phyloP scores from a whole-genome alignment of 2,888 invertebrate species.

The Torymus aiolomorphi region DNA sequence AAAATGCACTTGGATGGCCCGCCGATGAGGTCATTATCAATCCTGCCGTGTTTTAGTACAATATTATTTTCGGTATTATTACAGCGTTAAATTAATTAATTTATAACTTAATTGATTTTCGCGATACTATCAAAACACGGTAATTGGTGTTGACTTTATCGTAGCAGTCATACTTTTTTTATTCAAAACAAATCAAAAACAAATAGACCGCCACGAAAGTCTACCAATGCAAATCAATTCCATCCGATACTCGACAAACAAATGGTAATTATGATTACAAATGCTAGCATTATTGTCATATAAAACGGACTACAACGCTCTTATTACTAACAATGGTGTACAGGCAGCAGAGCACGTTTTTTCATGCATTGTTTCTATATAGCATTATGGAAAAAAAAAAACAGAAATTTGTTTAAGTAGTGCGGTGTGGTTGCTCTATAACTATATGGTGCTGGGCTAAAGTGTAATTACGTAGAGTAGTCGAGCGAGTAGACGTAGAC shows the following conservation, averaged over 20 bases:
- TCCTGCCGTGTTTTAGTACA: conserved; percentile 24
- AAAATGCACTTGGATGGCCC: conserved; percentile 35
- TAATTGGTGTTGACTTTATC: conserved; percentile 51
- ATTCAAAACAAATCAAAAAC: conserved; percentile 5
- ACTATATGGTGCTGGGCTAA: conserved; percentile 30
- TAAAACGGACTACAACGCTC: conserved; percentile 17
- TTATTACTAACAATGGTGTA: conserved; percentile 39
- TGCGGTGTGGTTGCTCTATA: conserved; percentile 2
- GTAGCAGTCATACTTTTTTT: conserved; percentile 42
- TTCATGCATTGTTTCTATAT: conserved; percentile 15
- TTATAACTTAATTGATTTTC: too few species aligned
- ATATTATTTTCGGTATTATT: background rate
- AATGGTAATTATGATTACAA: conserved; percentile 55
- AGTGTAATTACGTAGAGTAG: conserved; percentile 60
- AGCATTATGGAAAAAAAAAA: conserved; percentile 11
- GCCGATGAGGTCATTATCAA: conserved; percentile 47
- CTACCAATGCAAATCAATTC: conserved; percentile 34
- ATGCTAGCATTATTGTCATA: conserved; percentile 11
- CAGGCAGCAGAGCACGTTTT: conserved; percentile 17
- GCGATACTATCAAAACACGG: conserved; percentile 19
- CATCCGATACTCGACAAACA: conserved; percentile 21
- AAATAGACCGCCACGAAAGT: conserved; percentile 7
- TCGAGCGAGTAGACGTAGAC: conserved; percentile 54
- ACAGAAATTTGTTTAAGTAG: conserved; percentile 17
- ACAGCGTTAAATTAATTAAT: too few species aligned